Percentiles rank a stretch among this genome's conserved stretches.
Evolutionary conservation across 2,797 vertebrate genomes (phyloP).

Genomic region (Odontamblyopus lacepedii): DNA sequence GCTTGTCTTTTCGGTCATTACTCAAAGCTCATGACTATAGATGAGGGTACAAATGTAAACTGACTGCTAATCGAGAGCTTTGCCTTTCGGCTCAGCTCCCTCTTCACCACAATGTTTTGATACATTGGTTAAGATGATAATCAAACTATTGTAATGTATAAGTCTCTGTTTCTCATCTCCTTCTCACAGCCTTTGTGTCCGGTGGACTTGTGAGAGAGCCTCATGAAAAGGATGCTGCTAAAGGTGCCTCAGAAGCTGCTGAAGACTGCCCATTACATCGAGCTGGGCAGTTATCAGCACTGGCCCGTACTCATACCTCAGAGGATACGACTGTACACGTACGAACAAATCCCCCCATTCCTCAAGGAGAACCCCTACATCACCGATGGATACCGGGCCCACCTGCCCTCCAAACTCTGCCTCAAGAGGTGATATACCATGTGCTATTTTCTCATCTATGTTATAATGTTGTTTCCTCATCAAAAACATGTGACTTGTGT

Average conservation of each 20-base stretch:
- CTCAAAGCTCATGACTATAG: too few species aligned
- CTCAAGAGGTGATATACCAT: slow-evolving; percentile 84
- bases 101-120: too few species aligned
- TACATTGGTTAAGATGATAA: background rate
- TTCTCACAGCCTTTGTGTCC: slow-evolving; percentile 31
- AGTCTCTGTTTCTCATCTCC: background rate
- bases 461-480: too few species aligned
- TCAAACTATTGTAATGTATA: too few species aligned
- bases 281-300: slow-evolving; percentile 92
- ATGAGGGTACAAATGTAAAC: too few species aligned
- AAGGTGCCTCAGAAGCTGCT: slow-evolving; percentile 88
- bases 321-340: slow-evolving; percentile 93
- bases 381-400: slow-evolving; percentile 96
- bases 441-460: too few species aligned
- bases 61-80: too few species aligned
- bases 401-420: slow-evolving; percentile 93
- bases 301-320: slow-evolving; percentile 93
- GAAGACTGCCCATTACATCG: slow-evolving; percentile 90
- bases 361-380: slow-evolving; percentile 97
- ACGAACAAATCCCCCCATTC: slow-evolving; percentile 93
- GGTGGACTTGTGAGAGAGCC: slow-evolving; percentile 9
- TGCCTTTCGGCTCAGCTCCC: too few species aligned
- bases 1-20: too few species aligned
- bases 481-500: too few species aligned
- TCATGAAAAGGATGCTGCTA: slow-evolving; percentile 59